These are phyloP conservation scores for Wasmannia auropunctata DNA, from an alignment of 1,140 invertebrate genomes.

Conservation along the genomic window DNA sequence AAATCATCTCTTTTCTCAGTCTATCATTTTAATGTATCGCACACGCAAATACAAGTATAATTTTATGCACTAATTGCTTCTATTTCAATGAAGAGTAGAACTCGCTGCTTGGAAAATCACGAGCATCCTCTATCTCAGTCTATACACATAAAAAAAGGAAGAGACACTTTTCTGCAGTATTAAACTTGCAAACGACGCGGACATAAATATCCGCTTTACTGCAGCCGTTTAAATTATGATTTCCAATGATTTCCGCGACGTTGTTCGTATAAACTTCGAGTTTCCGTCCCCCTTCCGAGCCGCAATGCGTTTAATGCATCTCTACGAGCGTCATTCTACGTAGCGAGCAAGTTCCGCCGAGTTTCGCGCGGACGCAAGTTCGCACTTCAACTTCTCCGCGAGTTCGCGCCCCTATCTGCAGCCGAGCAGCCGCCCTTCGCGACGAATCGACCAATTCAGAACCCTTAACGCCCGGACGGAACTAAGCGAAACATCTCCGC, in stretches of 20 bases:
- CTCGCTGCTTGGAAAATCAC: slow-evolving; percentile 4
- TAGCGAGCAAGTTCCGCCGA: slow-evolving; percentile 56
- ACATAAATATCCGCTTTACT: slow-evolving; percentile 1
- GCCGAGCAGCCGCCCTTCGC: slow-evolving; percentile 39
- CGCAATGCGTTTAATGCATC: slow-evolving; percentile 51
- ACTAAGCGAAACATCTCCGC: slow-evolving; percentile 61
- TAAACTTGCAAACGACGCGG: slow-evolving; percentile 1
- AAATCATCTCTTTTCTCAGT: background rate
- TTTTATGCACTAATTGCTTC: background rate
- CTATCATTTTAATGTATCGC: background rate
- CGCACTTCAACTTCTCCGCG: slow-evolving; percentile 49
- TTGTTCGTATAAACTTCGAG: slow-evolving; percentile 4
- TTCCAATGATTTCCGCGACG: slow-evolving; percentile 25
- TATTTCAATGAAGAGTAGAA: background rate
- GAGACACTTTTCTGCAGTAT: background rate
- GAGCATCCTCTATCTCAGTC: background rate
- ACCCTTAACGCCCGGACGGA: slow-evolving; percentile 64
- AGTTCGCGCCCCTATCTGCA: slow-evolving; percentile 62
- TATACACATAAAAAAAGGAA: background rate
- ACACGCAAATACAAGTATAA: background rate
- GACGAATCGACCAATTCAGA: slow-evolving; percentile 63
- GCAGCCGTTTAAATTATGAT: slow-evolving; percentile 13
- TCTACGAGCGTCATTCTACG: slow-evolving; percentile 53
- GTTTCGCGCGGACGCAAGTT: slow-evolving; percentile 49
- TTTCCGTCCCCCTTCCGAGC: background rate